Evolutionary conservation across 2,113 vertebrate species (phyloP).

Genomic region (Anoplopoma fimbria): DNA sequence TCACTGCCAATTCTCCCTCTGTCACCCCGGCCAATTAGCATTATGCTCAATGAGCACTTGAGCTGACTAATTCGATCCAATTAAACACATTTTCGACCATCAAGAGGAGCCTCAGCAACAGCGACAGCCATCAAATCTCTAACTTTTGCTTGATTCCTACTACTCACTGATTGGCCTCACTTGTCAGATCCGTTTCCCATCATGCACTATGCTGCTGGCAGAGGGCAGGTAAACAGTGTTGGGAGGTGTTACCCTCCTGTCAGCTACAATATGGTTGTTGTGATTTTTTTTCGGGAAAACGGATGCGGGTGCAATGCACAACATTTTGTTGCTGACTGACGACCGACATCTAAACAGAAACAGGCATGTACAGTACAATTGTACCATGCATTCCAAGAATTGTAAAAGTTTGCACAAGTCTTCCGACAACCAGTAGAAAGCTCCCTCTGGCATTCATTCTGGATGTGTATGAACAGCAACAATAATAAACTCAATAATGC

Average conservation of each 20-base stretch:
- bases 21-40: conserved; percentile 47
- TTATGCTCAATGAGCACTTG: conserved; percentile 36
- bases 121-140: conserved; percentile 35
- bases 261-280: conserved; percentile 32
- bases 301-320: conserved; percentile 2
- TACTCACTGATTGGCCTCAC: conserved; percentile 37
- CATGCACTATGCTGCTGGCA: conserved; percentile 42
- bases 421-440: not conserved
- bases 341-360: conserved; percentile 1
- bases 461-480: conserved; percentile 1
- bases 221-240: conserved; percentile 57
- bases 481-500: conserved; percentile 35
- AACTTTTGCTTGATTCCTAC: conserved; percentile 33
- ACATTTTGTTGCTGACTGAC: conserved; percentile 8
- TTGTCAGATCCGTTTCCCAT: conserved; percentile 62
- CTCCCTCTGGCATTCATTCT: conserved; percentile 25
- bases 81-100: conserved; percentile 52
- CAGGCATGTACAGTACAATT: not conserved
- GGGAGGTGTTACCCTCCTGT: conserved; percentile 23
- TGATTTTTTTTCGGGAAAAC: conserved; percentile 24
- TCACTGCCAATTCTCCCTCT: conserved; percentile 41
- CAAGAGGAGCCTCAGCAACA: conserved; percentile 8
- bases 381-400: not conserved
- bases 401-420: conserved; percentile 6
- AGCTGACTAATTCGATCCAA: conserved; percentile 53